A percentile compares a stretch with the other conserved stretches of the same genome.
Conservation (phyloP, 2,888 invertebrate species). For the Gastrophysa polygoni region DNA sequence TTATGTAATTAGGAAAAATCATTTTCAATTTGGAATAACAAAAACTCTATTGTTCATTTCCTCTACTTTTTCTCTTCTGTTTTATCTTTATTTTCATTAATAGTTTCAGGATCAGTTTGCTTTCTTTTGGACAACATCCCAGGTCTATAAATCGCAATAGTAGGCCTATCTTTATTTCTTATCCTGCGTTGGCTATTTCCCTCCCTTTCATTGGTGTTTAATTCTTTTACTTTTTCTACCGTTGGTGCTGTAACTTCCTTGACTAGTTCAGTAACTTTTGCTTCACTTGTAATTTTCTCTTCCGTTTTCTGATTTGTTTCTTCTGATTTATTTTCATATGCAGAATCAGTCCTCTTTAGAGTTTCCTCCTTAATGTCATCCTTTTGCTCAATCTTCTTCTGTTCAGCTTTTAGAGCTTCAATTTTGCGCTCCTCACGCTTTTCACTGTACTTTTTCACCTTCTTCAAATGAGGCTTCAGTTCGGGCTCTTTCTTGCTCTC, state of each 20-base stretch:
- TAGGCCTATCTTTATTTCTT: conserved; percentile 79
- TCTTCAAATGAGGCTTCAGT: conserved; percentile 38
- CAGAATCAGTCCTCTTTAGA: conserved; percentile 19
- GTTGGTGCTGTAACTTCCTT: conserved; percentile 17
- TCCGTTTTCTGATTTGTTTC: conserved; percentile 11
- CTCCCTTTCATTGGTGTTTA: conserved; percentile 31
- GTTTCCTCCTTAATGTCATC: conserved; percentile 17
- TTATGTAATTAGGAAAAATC: too few relatives aligned
- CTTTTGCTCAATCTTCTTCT: conserved; percentile 43
- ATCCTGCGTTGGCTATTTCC: conserved; percentile 57
- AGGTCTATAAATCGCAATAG: conserved; percentile 88
- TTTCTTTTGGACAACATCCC: conserved; percentile 83
- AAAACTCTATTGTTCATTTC: too few relatives aligned
- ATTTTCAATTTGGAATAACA: too few relatives aligned
- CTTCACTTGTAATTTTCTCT: conserved; percentile 26
- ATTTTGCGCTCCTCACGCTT: conserved; percentile 55
- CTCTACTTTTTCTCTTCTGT: conserved; percentile 25
- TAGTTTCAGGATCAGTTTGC: conserved; percentile 63
- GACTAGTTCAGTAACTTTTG: conserved; percentile 20
- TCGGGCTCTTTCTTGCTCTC: conserved; percentile 39
- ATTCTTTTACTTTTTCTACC: conserved; percentile 31
- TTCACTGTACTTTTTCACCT: conserved; percentile 57
- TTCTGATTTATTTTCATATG: background rate
- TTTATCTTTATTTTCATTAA: conserved; percentile 42
- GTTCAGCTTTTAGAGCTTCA: conserved; percentile 52